Conservation (phyloP, 2,113 vertebrate genomes). For the Catharus bicknelli region DNA sequence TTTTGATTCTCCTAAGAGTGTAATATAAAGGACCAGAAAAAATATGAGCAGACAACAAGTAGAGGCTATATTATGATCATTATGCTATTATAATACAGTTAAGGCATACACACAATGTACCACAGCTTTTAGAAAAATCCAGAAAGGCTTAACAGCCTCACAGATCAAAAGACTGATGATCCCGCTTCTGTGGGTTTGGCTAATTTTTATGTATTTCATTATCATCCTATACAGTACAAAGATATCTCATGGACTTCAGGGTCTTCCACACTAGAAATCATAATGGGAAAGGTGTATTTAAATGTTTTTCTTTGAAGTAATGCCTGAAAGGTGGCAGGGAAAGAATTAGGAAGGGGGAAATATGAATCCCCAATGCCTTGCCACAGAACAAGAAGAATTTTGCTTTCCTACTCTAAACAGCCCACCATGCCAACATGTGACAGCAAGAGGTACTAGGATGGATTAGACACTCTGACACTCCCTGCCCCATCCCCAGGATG, state of each 20-base stretch:
- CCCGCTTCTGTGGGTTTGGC: not conserved
- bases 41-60: not conserved
- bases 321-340: not conserved
- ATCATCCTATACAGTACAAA: not conserved
- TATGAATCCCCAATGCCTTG: not conserved
- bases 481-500: not conserved
- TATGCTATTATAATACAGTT: not conserved
- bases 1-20: not conserved
- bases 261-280: not conserved
- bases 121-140: not conserved
- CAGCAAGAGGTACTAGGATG: not conserved
- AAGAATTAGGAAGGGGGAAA: not conserved
- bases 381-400: not conserved
- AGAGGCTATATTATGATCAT: not conserved
- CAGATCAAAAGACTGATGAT: not conserved
- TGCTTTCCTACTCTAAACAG: not conserved
- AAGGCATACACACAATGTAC: not conserved
- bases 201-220: not conserved
- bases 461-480: not conserved
- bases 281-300: not conserved
- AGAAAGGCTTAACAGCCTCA: not conserved
- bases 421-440: not conserved
- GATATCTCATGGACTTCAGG: not conserved
- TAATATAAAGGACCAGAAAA: not conserved
- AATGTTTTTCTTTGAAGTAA: not conserved